Evolutionary conservation across 2,888 invertebrate species (phyloP), one percentile per base, ranked within the genome.

Genomic region (Carcina quercana): DNA sequence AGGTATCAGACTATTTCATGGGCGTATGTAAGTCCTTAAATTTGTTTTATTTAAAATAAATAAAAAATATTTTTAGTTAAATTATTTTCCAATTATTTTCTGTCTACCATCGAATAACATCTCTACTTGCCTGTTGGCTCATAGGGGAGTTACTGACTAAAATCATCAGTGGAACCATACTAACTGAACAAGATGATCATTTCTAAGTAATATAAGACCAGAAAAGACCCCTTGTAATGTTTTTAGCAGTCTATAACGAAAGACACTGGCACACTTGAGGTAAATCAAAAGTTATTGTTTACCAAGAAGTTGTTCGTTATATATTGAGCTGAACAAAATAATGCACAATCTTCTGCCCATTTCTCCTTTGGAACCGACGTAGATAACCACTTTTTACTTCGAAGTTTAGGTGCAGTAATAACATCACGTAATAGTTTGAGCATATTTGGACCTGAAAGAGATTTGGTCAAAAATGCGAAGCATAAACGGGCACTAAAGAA

Each of bases 301-400:
- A 91, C 51, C 42, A 92, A 64, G 22, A 94, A 74, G 65, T 94
- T 95, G 59, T 94, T 94, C 1, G 90, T 90, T 53, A 93, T 93
- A 55, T 97, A 97, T 50, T 93, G 92, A 0, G 95, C 90, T 0
- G 94, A 94, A 1, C 89, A 90, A 20, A 85, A 75, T 44, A 86
- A 73, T 0, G 89, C 88, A 12, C 85, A 64, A 0, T 86, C 72
- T 2, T 86, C 76, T 11, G 86, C 76, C 94, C 94, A 94, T 25
- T 88, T 72, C 6, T 65, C 66, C 43, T 73, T 68, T 6, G 92
- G 90, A 5, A 94, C 88, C 2, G 95, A 95, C 0, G 93, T 89
- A 35, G 94, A 93, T 13, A 96, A 67, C 96, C 96, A 96, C 46
- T 89, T 89, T 0, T 71, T 41, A 3, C 91, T 89, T 14, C 95